A percentile compares a stretch with the other conserved stretches of the same genome.
These are phyloP conservation scores for Chrysotoxum bicinctum DNA, from an alignment of 2,888 invertebrate genomes.

Conservation along the genomic window DNA sequence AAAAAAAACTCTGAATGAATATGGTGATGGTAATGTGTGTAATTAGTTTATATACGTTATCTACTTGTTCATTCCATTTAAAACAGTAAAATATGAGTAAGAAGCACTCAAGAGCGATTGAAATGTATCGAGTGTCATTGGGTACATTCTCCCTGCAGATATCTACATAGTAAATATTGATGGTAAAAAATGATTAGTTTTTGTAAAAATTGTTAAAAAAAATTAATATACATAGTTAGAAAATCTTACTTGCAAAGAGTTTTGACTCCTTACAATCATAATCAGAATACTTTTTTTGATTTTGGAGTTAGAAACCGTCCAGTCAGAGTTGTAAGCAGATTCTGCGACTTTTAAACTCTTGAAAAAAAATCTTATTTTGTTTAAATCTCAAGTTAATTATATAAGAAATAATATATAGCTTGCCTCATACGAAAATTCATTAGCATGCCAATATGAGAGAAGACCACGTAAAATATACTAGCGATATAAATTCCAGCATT, in stretches of 20 bases:
- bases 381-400: too few species aligned
- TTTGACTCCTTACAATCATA: conserved; percentile 73
- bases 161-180: conserved; percentile 49
- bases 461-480: conserved; percentile 68
- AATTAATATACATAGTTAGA: too few species aligned
- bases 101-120: conserved; percentile 73
- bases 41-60: neutral
- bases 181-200: too few species aligned
- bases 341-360: conserved; percentile 73
- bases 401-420: too few species aligned
- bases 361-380: neutral
- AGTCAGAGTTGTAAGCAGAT: conserved; percentile 73
- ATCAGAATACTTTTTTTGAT: conserved; percentile 69
- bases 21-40: too few species aligned
- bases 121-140: conserved; percentile 74
- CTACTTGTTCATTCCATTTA: conserved; percentile 27
- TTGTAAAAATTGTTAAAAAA: too few species aligned
- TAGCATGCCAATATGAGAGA: conserved; percentile 74
- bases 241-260: conserved; percentile 66
- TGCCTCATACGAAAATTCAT: conserved; percentile 74
- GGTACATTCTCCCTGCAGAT: conserved; percentile 73
- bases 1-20: neutral
- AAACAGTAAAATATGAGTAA: conserved; percentile 75
- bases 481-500: conserved; percentile 65
- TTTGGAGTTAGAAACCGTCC: conserved; percentile 57